These are phyloP conservation scores for Pimpla rufipes DNA, from an alignment of 2,888 invertebrate genomes.

Conservation along the genomic window DNA sequence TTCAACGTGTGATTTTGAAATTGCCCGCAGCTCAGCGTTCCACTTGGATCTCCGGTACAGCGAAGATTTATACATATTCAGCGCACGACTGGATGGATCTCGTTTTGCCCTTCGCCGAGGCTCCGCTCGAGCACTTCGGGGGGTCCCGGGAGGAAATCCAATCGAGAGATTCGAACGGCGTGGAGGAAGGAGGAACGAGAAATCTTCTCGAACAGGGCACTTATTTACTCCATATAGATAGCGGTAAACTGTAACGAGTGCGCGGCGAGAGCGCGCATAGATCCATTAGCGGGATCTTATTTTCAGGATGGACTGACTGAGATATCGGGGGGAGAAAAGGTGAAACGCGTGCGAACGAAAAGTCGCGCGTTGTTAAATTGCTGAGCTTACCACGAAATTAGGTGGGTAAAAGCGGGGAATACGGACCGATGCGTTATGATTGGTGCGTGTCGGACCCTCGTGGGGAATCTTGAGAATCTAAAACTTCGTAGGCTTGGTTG, in stretches of 20 bases:
- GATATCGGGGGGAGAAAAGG: too few species aligned
- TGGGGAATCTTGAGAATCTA: too few species aligned
- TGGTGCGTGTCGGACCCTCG: too few species aligned
- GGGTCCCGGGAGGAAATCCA: slow-evolving; percentile 3
- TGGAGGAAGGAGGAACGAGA: neutral
- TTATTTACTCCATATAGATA: neutral
- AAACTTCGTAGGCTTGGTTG: too few species aligned
- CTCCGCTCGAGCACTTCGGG: neutral
- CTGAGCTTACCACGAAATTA: too few species aligned
- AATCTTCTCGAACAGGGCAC: neutral
- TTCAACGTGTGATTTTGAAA: slow-evolving; percentile 27
- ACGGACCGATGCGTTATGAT: too few species aligned
- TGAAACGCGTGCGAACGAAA: too few species aligned
- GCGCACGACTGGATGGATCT: slow-evolving; percentile 23
- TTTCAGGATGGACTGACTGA: too few species aligned
- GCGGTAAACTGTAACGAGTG: neutral
- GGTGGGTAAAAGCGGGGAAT: too few species aligned
- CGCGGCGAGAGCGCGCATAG: too few species aligned
- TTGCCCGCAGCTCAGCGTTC: slow-evolving; percentile 1
- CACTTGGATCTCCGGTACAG: slow-evolving; percentile 8
- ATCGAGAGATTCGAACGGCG: slow-evolving; percentile 1
- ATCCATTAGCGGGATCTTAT: too few species aligned
- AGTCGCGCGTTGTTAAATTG: too few species aligned
- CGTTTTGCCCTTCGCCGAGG: slow-evolving; percentile 25
- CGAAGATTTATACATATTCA: slow-evolving; percentile 8